Base-by-base conservation (phyloP, 2,113 vertebrate genomes). In the Machaerirhynchus nigripectus region DNA sequence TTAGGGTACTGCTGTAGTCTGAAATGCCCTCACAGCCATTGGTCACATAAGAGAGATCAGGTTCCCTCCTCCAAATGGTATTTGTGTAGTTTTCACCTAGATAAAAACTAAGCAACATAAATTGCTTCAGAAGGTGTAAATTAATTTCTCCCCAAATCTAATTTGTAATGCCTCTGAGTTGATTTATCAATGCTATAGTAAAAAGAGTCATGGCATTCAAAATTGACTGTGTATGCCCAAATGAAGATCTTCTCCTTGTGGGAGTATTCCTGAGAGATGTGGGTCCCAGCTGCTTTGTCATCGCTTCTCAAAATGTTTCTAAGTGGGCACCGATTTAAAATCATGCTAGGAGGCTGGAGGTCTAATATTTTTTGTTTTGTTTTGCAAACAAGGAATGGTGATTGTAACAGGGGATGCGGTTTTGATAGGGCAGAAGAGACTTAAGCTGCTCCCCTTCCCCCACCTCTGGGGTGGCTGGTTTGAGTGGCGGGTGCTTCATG, bases 1-100 rank as follows among this genome's bases (percentile, higher is more conserved):
- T 89, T 40, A 37, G 53, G 64, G 78, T 94, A 60, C 81, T 93
- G 95, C 91, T 88, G 77, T 2, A 74, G 46, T 40, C 89, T 94
- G 84, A 57, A 82, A 35, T 44, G 88, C 56, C 78, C 92, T 27
- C 31, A 13, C 26, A 79, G 91, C 15, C 7, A 17, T 8, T 0
- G 9, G 30, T 31, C 57, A 33, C 50, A 2, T 10, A 5, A 18
- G 33, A 47, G 26, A 33, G 28, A 86, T 15, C 75, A 13, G 26
- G 6, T 15, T 81, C 69, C 46, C 77, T 85, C 37, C 44, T 81
- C 75, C 90, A 37, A 9, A 8, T 20, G 39, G 20, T 10, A 18
- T 40, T 77, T 47, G 22, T 80, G 53, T 26, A 14, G 20, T 76
- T 96, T 87, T 68, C 73, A 83, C 46, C 67, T 30, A 13, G 52